Percentiles rank a stretch among this genome's conserved stretches.
Conservation (phyloP, 1,140 invertebrate species). For the Neomicropteryx cornuta region DNA sequence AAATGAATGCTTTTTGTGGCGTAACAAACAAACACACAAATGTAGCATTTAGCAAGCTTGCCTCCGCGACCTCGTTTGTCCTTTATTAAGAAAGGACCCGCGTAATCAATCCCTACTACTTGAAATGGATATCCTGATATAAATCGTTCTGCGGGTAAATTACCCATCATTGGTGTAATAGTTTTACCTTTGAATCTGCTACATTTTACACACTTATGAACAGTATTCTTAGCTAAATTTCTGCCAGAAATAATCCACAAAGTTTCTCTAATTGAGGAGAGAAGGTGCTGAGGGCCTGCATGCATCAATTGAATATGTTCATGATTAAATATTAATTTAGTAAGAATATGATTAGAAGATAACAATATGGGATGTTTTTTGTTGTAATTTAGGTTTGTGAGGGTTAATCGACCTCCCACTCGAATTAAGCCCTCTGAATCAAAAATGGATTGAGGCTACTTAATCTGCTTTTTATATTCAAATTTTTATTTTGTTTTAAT, state of each 20-base stretch:
- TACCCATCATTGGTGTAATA: constrained; percentile 20
- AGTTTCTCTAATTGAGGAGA: constrained; percentile 12
- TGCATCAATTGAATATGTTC: constrained; percentile 22
- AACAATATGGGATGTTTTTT: constrained; percentile 31
- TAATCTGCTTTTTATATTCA: constrained; percentile 3
- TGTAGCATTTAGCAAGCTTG: constrained; percentile 10
- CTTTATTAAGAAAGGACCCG: constrained; percentile 19
- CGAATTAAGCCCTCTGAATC: constrained; percentile 22
- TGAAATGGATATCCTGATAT: constrained; percentile 17
- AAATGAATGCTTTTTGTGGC: constrained; percentile 1
- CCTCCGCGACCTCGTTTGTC: constrained; percentile 13
- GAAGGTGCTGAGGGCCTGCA: constrained; percentile 20
- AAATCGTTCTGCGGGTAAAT: constrained; percentile 15
- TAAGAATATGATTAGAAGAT: constrained; percentile 20
- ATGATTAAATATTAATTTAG: constrained; percentile 21
- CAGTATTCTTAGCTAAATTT: constrained; percentile 12
- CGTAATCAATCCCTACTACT: constrained; percentile 21
- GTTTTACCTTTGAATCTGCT: constrained; percentile 14
- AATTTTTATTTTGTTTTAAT: background rate
- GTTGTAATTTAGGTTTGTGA: constrained; percentile 17
- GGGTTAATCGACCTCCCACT: constrained; percentile 26
- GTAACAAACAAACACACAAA: constrained; percentile 1
- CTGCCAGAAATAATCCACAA: constrained; percentile 21
- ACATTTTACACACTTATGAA: constrained; percentile 23
- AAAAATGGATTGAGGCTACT: constrained; percentile 22